Evolutionary conservation across 2,888 invertebrate genomes (phyloP).

Genomic region (Eupeodes latifasciatus): DNA sequence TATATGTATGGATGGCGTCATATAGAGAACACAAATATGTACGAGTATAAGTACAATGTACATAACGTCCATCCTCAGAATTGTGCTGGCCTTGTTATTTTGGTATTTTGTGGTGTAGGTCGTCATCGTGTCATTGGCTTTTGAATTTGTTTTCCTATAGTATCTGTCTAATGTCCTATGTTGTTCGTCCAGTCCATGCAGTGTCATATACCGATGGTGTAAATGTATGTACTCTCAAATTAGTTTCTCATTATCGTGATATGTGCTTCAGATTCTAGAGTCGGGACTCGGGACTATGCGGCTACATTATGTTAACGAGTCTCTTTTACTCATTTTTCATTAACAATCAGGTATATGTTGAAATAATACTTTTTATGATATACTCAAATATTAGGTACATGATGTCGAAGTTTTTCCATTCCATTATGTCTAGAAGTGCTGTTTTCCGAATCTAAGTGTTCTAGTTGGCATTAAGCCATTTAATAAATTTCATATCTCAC

Average conservation of each 20-base stretch:
- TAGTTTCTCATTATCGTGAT: slow-evolving; percentile 60
- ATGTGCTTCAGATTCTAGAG: background rate
- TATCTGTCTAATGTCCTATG: slow-evolving; percentile 5
- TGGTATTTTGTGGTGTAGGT: slow-evolving; percentile 27
- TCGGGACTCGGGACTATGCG: background rate
- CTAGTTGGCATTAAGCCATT: slow-evolving; percentile 64
- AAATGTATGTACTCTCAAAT: slow-evolving; percentile 54
- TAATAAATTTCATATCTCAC: slow-evolving; percentile 5
- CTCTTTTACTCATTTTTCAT: background rate
- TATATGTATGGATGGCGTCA: slow-evolving; percentile 16
- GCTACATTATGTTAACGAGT: slow-evolving; percentile 39
- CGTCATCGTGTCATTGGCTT: slow-evolving; percentile 10
- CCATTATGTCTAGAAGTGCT: slow-evolving; percentile 6
- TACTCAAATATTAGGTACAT: too few relatives aligned
- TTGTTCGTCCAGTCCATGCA: background rate
- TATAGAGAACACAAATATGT: background rate
- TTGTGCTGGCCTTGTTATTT: slow-evolving; percentile 11
- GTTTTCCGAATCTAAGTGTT: slow-evolving; percentile 38
- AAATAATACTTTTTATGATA: slow-evolving; percentile 12
- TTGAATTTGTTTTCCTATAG: background rate
- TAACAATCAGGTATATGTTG: background rate
- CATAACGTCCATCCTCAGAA: background rate
- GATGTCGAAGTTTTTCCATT: slow-evolving; percentile 12
- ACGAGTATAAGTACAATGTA: too few relatives aligned
- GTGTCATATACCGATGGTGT: background rate